Evolutionary conservation across 2,888 invertebrate species (phyloP), one percentile per base, ranked within the genome.

Genomic region (Beris morrisii): DNA sequence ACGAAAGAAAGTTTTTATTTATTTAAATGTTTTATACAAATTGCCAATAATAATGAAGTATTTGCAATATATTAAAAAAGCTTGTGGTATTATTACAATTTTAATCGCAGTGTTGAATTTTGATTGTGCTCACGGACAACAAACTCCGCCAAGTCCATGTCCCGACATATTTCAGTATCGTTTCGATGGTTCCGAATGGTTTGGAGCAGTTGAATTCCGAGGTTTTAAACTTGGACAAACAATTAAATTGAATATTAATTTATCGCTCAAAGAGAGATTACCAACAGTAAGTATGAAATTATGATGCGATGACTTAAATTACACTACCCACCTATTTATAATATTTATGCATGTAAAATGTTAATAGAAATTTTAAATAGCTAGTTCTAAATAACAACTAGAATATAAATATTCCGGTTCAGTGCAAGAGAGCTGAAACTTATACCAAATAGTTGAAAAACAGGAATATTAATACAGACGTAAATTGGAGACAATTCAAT

Each of bases 241-340:
- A 7, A 70, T 79, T 7, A 75, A 77, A 46, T 70, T 80, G 5
- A 75, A 75, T 38, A 72, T 80, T 3, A 74, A 75, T n/a, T 73
- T 80, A 15, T 77, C 79, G 1, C 74, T 80, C 73, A 71, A 74
- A 1, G 80, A 77, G 7, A 78, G 77, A 67, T 78, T 78, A 45
- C 73, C 74, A 15, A 77, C 78, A 69, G 79, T 80, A 67, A 73
- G 77, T 73, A 22, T 38, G 12, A 45, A 38, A 38, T 3, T 38
- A 7, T 38, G 38, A 38, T 38, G 22, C 22, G 22, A 22, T 22
- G 22, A 22, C 22, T 22, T 22, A 22, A 22, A 22, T 22, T 22
- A 22, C 22, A 22, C 22, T 22, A 22, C 22, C 22, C 22, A 22
- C 22, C 22, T 22, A 22, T 22, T 22, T 22, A 22, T 3, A 22